Percentiles rank a stretch among this genome's conserved stretches.
phyloP scores from a whole-genome alignment of 2,113 vertebrate species.

The Benitochromis conjunctus region DNA sequence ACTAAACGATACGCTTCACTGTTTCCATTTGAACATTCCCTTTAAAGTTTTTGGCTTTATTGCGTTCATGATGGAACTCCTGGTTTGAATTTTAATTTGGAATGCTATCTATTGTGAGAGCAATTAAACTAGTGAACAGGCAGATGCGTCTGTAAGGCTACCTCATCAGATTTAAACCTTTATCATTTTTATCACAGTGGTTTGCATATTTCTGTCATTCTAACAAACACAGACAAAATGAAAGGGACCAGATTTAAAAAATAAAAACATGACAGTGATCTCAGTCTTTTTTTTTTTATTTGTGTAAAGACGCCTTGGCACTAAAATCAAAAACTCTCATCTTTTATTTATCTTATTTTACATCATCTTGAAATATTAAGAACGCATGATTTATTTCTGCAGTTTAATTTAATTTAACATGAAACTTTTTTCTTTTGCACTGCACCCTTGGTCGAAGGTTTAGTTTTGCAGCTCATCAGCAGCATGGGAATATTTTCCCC shows the following conservation, averaged over 20 bases:
- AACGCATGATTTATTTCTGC: not conserved
- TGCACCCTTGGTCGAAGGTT: not conserved
- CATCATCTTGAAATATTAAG: not conserved
- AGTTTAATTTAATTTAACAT: not conserved
- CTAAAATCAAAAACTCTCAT: not conserved
- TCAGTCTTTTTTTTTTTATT: not conserved
- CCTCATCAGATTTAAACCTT: not conserved
- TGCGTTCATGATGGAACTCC: not conserved
- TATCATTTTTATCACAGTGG: constrained; percentile 11
- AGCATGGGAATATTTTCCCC: constrained; percentile 32
- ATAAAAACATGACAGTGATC: not conserved
- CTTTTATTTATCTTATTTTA: not conserved
- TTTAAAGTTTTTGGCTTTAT: constrained; percentile 24
- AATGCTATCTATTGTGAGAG: constrained; percentile 4
- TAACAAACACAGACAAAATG: not conserved
- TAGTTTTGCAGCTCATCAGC: not conserved
- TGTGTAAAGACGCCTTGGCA: not conserved
- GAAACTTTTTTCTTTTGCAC: not conserved
- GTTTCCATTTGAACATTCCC: constrained; percentile 28
- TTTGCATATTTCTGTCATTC: not conserved
- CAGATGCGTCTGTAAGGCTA: not conserved
- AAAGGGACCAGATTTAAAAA: not conserved
- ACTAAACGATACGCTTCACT: not conserved
- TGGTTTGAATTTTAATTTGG: constrained; percentile 21
- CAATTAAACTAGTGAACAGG: not conserved